Percentiles rank a stretch among this genome's conserved stretches.
Evolutionary conservation across 2,888 invertebrate species (phyloP).

Genomic region (Drosophila mercatorum): DNA sequence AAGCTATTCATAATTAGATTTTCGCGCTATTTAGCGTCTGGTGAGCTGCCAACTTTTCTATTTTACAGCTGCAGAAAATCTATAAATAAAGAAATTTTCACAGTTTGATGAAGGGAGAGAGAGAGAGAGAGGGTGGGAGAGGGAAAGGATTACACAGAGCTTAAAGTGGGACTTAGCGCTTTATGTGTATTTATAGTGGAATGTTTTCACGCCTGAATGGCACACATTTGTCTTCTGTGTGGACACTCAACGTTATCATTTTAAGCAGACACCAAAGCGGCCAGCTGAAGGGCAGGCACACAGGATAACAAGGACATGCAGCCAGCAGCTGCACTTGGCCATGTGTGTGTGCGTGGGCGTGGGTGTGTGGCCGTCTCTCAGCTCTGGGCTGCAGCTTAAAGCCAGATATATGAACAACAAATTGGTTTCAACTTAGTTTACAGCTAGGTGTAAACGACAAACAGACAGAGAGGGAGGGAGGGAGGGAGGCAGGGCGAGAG

Average conservation of each 20-base stretch:
- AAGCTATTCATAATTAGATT: constrained; percentile 19
- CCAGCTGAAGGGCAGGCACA: constrained; percentile 17
- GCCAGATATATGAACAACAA: constrained; percentile 38
- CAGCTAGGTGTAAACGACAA: constrained; percentile 58
- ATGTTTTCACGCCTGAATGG: constrained; percentile 79
- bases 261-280: constrained; percentile 67
- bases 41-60: constrained; percentile 10
- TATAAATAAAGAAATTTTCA: constrained; percentile 65
- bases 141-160: constrained; percentile 55
- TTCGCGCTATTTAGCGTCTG: constrained; percentile 18
- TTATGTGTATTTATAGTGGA: constrained; percentile 72
- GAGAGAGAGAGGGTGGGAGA: not conserved
- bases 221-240: constrained; percentile 72
- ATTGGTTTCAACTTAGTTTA: constrained; percentile 56
- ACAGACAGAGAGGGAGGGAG: not conserved
- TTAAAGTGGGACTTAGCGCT: constrained; percentile 51
- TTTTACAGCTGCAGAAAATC: constrained; percentile 22
- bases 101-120: constrained; percentile 34
- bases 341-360: not conserved
- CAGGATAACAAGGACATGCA: constrained; percentile 40
- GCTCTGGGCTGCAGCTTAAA: constrained; percentile 44
- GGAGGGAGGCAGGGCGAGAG: not conserved
- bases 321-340: constrained; percentile 15
- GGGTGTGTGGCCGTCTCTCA: constrained; percentile 15
- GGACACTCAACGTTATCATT: constrained; percentile 75